Evolutionary conservation across 2,113 vertebrate species (phyloP).

Genomic region (Campylomormyrus numenius): DNA sequence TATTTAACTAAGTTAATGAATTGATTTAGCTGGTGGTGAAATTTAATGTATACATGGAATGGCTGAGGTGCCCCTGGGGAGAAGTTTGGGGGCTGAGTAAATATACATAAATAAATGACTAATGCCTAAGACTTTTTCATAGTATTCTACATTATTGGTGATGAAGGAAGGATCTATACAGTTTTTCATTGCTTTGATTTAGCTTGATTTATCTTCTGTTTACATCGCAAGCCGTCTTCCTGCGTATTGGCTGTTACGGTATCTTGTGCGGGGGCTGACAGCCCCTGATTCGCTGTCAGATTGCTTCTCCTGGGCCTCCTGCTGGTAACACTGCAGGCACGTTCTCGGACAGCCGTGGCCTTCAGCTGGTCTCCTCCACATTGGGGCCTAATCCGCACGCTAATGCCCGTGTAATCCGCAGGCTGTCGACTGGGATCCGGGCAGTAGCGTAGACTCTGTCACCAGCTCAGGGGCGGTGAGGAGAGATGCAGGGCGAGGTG

Average conservation of each 20-base stretch:
- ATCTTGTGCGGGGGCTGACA: no score
- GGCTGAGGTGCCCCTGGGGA: neutral
- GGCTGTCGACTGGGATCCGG: neutral
- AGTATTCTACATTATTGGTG: neutral
- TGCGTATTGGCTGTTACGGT: neutral
- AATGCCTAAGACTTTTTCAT: neutral
- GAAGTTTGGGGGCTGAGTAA: neutral
- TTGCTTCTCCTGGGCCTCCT: neutral
- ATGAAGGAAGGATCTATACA: neutral
- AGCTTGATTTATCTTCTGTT: neutral
- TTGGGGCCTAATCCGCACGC: neutral
- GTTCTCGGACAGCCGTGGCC: neutral
- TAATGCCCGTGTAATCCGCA: neutral
- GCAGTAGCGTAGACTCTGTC: neutral
- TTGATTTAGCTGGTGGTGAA: neutral
- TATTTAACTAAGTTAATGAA: neutral
- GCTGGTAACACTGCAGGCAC: neutral
- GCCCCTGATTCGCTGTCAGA: neutral
- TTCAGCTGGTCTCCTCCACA: neutral
- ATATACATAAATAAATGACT: neutral
- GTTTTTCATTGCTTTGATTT: neutral
- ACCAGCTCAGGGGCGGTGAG: neutral
- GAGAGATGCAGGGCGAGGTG: neutral
- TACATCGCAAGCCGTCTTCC: neutral
- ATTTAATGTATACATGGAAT: neutral